phyloP scores from a whole-genome alignment of 1,140 invertebrate species.

The Drosophila pruinosa region DNA sequence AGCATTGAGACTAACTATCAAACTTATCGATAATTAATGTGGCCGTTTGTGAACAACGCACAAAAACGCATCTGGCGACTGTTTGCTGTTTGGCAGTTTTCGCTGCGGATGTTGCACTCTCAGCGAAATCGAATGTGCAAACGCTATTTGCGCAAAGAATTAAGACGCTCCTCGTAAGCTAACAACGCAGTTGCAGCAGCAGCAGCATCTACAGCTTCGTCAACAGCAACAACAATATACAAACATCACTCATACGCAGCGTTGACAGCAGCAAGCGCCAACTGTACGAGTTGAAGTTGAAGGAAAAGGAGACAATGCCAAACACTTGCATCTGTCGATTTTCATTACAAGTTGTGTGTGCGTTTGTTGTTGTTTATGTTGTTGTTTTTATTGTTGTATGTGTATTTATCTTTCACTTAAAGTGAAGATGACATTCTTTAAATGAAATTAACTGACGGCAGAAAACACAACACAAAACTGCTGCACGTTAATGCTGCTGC shows the following conservation, averaged over 20 bases:
- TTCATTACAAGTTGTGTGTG: slow-evolving; percentile 20
- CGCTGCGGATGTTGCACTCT: slow-evolving; percentile 7
- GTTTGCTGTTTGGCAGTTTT: slow-evolving; percentile 12
- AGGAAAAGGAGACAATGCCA: slow-evolving; percentile 54
- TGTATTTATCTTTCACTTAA: slow-evolving; percentile 82
- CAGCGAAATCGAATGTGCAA: slow-evolving; percentile 43
- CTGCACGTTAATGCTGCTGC: slow-evolving; percentile 35
- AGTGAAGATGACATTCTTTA: slow-evolving; percentile 83
- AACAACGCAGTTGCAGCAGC: slow-evolving; percentile 1
- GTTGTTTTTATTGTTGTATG: slow-evolving; percentile 28
- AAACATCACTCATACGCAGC: slow-evolving; percentile 66
- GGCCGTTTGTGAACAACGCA: neutral
- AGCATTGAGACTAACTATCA: neutral
- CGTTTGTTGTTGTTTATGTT: slow-evolving; percentile 20
- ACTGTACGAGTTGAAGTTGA: slow-evolving; percentile 35
- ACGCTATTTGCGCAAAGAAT: slow-evolving; percentile 39
- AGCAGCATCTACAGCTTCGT: neutral
- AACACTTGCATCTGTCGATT: slow-evolving; percentile 33
- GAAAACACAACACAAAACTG: slow-evolving; percentile 50
- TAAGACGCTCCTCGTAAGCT: slow-evolving; percentile 30
- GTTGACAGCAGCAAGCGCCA: slow-evolving; percentile 33
- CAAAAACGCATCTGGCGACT: neutral
- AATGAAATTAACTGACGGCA: slow-evolving; percentile 82
- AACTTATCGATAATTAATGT: neutral
- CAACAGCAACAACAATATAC: slow-evolving; percentile 14